Evolutionary conservation across 2,113 vertebrate species (phyloP).

Genomic region (Cricetomys ansorgei): DNA sequence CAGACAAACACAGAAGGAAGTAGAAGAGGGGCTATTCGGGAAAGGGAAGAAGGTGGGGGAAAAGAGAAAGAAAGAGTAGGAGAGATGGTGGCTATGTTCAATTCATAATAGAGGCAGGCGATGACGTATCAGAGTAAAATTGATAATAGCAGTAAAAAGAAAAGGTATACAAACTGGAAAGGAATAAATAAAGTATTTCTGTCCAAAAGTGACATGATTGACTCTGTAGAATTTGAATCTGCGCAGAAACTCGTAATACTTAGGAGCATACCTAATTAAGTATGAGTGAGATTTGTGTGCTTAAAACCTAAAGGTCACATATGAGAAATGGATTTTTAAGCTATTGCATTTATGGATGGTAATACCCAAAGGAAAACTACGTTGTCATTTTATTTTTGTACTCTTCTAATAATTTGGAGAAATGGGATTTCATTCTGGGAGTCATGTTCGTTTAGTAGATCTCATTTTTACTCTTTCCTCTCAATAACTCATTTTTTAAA

Average conservation of each 20-base stretch:
- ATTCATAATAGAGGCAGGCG: background rate
- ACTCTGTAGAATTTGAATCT: background rate
- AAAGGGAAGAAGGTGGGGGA: background rate
- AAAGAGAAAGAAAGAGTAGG: background rate
- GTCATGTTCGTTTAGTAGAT: background rate
- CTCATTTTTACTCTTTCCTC: background rate
- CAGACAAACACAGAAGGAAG: background rate
- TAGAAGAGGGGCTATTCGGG: background rate
- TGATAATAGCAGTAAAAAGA: background rate
- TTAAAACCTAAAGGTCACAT: background rate
- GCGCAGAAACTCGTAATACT: background rate
- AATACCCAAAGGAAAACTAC: background rate
- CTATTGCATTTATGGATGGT: background rate
- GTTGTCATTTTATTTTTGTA: background rate
- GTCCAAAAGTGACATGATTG: background rate
- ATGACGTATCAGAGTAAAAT: background rate
- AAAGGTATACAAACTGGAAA: background rate
- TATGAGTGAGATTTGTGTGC: background rate
- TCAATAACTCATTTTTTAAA: background rate
- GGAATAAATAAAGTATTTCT: background rate
- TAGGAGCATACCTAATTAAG: background rate
- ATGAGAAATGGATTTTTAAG: background rate
- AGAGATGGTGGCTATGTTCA: background rate
- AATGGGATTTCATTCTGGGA: background rate
- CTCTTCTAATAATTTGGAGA: background rate